Base-by-base conservation (phyloP, 2,888 invertebrate species). In the Hirtodrosophila duncani region DNA sequence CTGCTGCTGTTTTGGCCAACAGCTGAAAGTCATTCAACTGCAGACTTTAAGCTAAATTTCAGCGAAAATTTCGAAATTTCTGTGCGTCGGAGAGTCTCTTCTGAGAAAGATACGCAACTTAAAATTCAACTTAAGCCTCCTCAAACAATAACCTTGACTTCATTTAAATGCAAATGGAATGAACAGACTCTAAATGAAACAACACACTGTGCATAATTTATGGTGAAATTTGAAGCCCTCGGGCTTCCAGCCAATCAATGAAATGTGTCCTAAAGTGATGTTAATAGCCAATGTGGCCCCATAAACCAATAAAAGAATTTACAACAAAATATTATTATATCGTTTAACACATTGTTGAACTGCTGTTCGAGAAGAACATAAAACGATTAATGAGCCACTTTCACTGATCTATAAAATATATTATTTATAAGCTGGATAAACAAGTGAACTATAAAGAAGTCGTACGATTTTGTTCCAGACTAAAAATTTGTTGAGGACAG, bases 81-180 rank as follows among this genome's bases (percentile, higher is more conserved):
- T 8, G 52, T 74, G 75, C 59, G 67, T 74, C 70, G 26, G 21
- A 21, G 16, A 11, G 26, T 43, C 16, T 20, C 11, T 31, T 20
- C 30, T 24, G 13, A 20, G 18, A 16, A 31, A 43, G 39, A 41
- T 53, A 29, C 27, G 27, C 18, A n/a, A n/a, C n/a, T 50, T 41
- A 13, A 36, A 42, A 41, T 36, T 13, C 8, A 37, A 48, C 10
- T 38, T 10, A 31, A 61, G 44, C 33, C 27, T 37, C 23, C 24
- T 27, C 8, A 16, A 23, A 46, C 43, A 44, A 38, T 62, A 72
- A 70, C 74, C 74, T 74, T 78, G 78, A 77, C 74, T 77, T 45
- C 18, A 62, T 78, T 77, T 56, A 39, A 52, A 68, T 67, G 67
- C 42, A 38, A 51, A 67, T 65, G 59, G 50, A 64, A 71, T 45